These are phyloP conservation scores for Caenorhabditis doughertyi DNA, from an alignment of 2,888 invertebrate genomes.

Conservation along the genomic window DNA sequence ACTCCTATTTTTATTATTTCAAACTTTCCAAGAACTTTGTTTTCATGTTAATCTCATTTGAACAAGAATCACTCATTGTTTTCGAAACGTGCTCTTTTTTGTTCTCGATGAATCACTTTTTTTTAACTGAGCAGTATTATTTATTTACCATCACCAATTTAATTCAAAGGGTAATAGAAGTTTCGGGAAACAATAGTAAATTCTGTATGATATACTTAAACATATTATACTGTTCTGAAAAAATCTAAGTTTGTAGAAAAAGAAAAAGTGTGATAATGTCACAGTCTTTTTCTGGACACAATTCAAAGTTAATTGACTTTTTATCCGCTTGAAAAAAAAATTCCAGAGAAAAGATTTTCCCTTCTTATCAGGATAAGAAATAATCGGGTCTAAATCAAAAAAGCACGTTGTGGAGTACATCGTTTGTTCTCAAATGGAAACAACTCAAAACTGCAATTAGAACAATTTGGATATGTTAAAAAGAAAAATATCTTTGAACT, in stretches of 20 bases:
- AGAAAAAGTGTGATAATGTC: slow-evolving; percentile 5
- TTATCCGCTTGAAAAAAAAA: slow-evolving; percentile 28
- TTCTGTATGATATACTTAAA: not conserved
- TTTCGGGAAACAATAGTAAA: not conserved
- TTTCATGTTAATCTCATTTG: slow-evolving; percentile 8
- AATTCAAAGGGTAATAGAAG: not conserved
- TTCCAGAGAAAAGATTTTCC: slow-evolving; percentile 17
- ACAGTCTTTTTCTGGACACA: slow-evolving; percentile 15
- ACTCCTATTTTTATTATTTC: not conserved
- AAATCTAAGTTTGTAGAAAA: not conserved
- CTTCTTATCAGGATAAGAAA: slow-evolving; percentile 23
- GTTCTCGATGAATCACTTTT: slow-evolving; percentile 22
- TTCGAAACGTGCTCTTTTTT: slow-evolving; percentile 11
- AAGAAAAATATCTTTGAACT: not conserved
- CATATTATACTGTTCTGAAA: not conserved
- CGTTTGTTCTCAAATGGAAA: slow-evolving; percentile 9
- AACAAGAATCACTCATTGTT: slow-evolving; percentile 20
- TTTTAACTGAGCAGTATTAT: not conserved
- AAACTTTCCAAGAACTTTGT: slow-evolving; percentile 11
- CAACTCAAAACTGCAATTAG: not conserved
- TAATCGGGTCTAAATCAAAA: slow-evolving; percentile 22
- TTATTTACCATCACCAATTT: not conserved
- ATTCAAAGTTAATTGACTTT: slow-evolving; percentile 23
- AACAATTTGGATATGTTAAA: not conserved
- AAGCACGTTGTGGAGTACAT: slow-evolving; percentile 32